Evolutionary conservation across 1,140 invertebrate genomes (phyloP), one percentile per base, ranked within the genome.

Genomic region (Anagrus nilaparvatae): DNA sequence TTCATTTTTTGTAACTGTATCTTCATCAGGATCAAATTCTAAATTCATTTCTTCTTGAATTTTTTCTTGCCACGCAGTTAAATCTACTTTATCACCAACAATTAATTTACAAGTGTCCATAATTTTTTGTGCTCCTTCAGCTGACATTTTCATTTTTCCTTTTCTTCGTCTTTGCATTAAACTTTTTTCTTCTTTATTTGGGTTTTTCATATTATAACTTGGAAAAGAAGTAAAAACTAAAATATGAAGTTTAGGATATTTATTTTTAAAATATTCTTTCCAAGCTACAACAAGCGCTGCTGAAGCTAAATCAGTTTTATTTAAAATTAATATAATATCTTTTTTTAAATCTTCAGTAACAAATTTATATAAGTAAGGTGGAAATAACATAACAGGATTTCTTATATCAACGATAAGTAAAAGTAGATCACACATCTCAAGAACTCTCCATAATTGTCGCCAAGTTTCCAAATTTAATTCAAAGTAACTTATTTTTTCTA

Each of bases 401-500:
- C 90, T 70, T 24, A 90, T 81, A 55, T 94, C 89, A 1, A 87
- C 81, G 49, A 94, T 84, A 8, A 90, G 70, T 2, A 94, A 67
- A 2, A 94, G 53, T 39, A 94, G 73, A 52, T 95, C 90, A 6
- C 85, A 87, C 74, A 92, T 90, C 65, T 95, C 91, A 8, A 90
- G 56, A 2, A 94, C 89, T 43, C 90, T 71, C 91, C 91, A 94
- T 27, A 95, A 60, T 55, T 95, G 91, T 17, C 91, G 61, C 91
- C 91, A 95, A 0, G 88, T 93, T 68, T 95, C 90, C 47, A 94
- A 63, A 67, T 95, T 95, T 23, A 93, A 58, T 61, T 95, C 90
- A 65, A 90, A 91, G 49, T 81, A 83, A 59, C 81, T 82, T 8
- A 84, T 51, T 3, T 74, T 63, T 23, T 63, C 46, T 4, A 64